Base-by-base conservation (phyloP, 2,888 invertebrate species). In the Nebria brevicollis region DNA sequence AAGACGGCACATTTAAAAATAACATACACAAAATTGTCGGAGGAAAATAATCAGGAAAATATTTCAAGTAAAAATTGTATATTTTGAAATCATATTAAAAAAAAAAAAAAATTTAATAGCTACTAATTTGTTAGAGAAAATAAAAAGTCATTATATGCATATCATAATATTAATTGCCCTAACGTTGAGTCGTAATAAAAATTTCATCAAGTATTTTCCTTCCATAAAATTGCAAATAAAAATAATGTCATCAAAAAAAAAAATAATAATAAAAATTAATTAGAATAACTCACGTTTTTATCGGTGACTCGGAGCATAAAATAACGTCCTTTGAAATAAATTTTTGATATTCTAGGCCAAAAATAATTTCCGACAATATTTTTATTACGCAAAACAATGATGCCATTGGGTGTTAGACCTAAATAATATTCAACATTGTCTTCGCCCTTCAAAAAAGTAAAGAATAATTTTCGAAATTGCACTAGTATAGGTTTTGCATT, bases 281-380 rank as follows among this genome's bases (percentile, higher is more conserved):
- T 54, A 54, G 13, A 2, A 34, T 5, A 54, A 91, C 94, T 94
- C 92, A 97, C 97, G 91, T 97, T 97, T 92, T 98, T 98, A 91
- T 98, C 98, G 86, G 96, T 95, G 85, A 98, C 98, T 87, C 96
- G 93, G 82, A 98, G 92, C 96, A 98, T 98, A 91, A 98, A 98
- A 91, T 97, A 97, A 88, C 97, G 95, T 86, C 97, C 97, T 92
- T 98, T 98, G 91, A 96, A 97, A 90, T 97, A 97, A 87, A 98
- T 95, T 92, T 98, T 98, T 86, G 96, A 95, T 88, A 98, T 98
- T 87, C 98, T 93, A 84, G 98, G 98, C 98, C 98, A 98, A 91
- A 97, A 98, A 91, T 98, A 98, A 91, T 97, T 98, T 85, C 97
- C 98, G 83, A 98, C 98, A 89, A 98, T 98, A 88, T 95, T 95